Evolutionary conservation across 2,797 vertebrate species (phyloP).

Genomic region (Salmo trutta): DNA sequence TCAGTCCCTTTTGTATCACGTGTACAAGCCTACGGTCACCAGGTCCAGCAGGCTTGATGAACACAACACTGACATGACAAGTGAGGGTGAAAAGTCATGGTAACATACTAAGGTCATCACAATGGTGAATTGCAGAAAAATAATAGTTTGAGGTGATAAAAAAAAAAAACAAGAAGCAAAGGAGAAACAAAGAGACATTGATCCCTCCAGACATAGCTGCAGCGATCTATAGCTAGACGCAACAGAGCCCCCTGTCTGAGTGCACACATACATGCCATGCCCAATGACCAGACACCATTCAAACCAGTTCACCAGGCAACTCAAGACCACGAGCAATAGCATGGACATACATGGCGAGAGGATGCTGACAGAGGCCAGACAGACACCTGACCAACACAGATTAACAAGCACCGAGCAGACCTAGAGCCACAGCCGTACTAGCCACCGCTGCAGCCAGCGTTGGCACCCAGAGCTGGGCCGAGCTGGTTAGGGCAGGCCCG

Average conservation of each 20-base stretch:
- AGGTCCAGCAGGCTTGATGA: background rate
- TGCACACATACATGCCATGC: constrained; percentile 29
- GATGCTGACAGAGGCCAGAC: constrained; percentile 1
- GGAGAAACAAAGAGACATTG: background rate
- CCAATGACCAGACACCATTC: constrained; percentile 17
- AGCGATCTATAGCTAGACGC: background rate
- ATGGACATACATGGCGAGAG: constrained; percentile 13
- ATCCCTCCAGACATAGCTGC: background rate
- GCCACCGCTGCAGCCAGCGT: background rate
- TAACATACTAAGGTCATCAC: constrained; percentile 3
- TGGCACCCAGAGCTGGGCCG: background rate
- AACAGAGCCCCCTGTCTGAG: background rate
- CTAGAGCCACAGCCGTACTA: background rate
- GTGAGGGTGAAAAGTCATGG: background rate
- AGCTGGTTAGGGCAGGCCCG: constrained; percentile 13
- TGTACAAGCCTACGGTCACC: background rate
- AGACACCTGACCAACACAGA: constrained; percentile 5
- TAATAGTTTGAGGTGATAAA: constrained; percentile 9
- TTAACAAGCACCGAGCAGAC: background rate
- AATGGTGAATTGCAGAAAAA: background rate
- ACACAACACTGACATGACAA: constrained; percentile 9
- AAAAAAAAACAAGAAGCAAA: background rate
- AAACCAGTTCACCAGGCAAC: constrained; percentile 29
- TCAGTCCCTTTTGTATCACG: background rate
- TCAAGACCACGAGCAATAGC: constrained; percentile 22